Base-by-base conservation (phyloP, 2,888 invertebrate species). In the Lacanobia oleracea region DNA sequence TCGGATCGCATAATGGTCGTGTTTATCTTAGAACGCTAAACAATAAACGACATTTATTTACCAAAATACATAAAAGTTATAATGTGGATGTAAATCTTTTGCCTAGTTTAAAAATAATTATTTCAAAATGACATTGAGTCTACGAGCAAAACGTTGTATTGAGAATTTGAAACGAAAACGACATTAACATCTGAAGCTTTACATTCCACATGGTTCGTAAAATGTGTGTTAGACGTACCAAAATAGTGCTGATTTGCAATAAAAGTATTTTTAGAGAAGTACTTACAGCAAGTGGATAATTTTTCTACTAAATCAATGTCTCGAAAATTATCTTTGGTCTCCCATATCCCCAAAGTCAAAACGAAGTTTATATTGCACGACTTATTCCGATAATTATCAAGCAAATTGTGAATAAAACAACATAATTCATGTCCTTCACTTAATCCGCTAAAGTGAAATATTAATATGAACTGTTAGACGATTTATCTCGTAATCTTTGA, bases 401-500 rank as follows among this genome's bases (percentile, higher is more conserved):
- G 57, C 37, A 69, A 54, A 63, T 69, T 72, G 71, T 77, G 72
- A 72, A 79, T 77, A 66, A 77, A 85, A 85, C 68, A 82, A 75
- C 67, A 81, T 86, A 80, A 93, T 92, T 93, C 91, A 92, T 88
- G 89, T 90, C 88, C 80, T 77, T 83, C 88, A 88, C 87, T 90
- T 92, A 93, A 93, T 94, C 92, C 89, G 88, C 87, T 88, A 91
- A 91, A 90, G 90, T 92, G 90, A 93, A 91, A 88, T 93, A 92
- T 93, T 93, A 90, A 91, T 92, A 89, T 90, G 86, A 90, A 86
- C 89, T 91, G 91, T 90, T 89, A 88, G 86, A 75, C 88, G 87
- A 94, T 94, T 93, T 93, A 94, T 94, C 93, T 92, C 91, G 88
- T 90, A 88, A 92, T 93, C 90, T 90, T 66, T 87, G 89, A 90